phyloP scores from a whole-genome alignment of 2,888 invertebrate genomes.

The Mylabris sibirica region DNA sequence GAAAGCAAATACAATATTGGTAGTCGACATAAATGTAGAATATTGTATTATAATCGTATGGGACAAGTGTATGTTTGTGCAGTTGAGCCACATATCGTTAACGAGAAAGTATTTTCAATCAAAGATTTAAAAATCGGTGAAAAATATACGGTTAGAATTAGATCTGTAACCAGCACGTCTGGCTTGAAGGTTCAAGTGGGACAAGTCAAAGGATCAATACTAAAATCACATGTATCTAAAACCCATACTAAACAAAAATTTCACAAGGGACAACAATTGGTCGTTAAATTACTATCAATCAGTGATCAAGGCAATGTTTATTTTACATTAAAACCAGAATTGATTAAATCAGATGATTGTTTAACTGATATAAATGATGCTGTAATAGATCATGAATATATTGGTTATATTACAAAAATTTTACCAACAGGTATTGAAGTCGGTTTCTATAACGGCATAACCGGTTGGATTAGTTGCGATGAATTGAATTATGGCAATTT shows the following conservation, averaged over 20 bases:
- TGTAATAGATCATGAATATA: slow-evolving; percentile 63
- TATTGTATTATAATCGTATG: slow-evolving; percentile 72
- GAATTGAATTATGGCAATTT: slow-evolving; percentile 43
- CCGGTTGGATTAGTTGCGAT: slow-evolving; percentile 61
- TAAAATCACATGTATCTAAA: slow-evolving; percentile 67
- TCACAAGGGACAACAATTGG: slow-evolving; percentile 65
- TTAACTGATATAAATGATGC: slow-evolving; percentile 65
- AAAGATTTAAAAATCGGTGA: slow-evolving; percentile 66
- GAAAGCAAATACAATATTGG: slow-evolving; percentile 63
- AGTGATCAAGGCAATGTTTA: slow-evolving; percentile 42
- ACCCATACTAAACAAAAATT: slow-evolving; percentile 64
- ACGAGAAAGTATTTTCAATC: slow-evolving; percentile 66
- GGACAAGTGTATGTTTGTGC: slow-evolving; percentile 74
- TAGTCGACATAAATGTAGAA: slow-evolving; percentile 62
- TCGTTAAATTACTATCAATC: slow-evolving; percentile 61
- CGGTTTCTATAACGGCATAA: slow-evolving; percentile 67
- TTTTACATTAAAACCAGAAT: slow-evolving; percentile 72
- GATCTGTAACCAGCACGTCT: slow-evolving; percentile 60
- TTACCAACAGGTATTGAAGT: slow-evolving; percentile 64
- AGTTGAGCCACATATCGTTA: slow-evolving; percentile 67
- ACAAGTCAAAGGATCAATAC: slow-evolving; percentile 66
- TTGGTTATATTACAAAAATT: slow-evolving; percentile 66
- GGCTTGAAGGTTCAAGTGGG: slow-evolving; percentile 65
- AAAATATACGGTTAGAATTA: slow-evolving; percentile 64
- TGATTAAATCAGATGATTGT: slow-evolving; percentile 66